Percentiles rank a stretch among this genome's conserved stretches.
Evolutionary conservation across 2,888 invertebrate species (phyloP).

Genomic region (Lasioglossum calceatum): DNA sequence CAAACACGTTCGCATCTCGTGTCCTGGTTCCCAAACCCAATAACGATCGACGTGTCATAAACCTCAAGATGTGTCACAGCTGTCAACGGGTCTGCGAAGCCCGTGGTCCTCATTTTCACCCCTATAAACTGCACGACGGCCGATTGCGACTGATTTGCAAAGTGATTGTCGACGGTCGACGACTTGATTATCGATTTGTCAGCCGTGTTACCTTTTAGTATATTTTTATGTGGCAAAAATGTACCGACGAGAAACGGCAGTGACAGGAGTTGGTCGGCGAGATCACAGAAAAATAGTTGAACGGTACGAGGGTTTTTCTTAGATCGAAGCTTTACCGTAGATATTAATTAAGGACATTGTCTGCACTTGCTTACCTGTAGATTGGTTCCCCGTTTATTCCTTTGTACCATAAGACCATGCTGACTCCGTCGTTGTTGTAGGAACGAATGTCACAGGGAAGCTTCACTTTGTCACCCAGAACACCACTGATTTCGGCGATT

Average conservation of each 20-base stretch:
- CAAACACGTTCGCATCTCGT: neutral
- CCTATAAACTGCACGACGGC: neutral
- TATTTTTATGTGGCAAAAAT: neutral
- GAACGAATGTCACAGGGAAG: slow-evolving; percentile 95
- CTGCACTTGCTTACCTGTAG: slow-evolving; percentile 89
- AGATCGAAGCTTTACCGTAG: too few species aligned
- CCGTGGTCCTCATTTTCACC: neutral
- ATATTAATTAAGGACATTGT: neutral
- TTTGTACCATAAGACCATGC: slow-evolving; percentile 96
- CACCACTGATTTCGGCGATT: slow-evolving; percentile 92
- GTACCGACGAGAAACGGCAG: neutral
- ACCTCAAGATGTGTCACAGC: slow-evolving; percentile 7
- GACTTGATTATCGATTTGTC: neutral
- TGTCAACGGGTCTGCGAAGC: neutral
- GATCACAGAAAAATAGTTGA: too few species aligned
- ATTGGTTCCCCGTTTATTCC: slow-evolving; percentile 93
- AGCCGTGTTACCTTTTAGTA: neutral
- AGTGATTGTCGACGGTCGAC: neutral
- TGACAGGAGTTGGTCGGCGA: neutral
- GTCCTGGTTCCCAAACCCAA: neutral
- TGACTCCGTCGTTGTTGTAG: slow-evolving; percentile 92
- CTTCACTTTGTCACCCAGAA: slow-evolving; percentile 92
- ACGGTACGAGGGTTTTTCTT: too few species aligned
- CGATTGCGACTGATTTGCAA: neutral
- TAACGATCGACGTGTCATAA: slow-evolving; percentile 6